Evolutionary conservation across 2,113 vertebrate species (phyloP).

Genomic region (Caracal caracal): DNA sequence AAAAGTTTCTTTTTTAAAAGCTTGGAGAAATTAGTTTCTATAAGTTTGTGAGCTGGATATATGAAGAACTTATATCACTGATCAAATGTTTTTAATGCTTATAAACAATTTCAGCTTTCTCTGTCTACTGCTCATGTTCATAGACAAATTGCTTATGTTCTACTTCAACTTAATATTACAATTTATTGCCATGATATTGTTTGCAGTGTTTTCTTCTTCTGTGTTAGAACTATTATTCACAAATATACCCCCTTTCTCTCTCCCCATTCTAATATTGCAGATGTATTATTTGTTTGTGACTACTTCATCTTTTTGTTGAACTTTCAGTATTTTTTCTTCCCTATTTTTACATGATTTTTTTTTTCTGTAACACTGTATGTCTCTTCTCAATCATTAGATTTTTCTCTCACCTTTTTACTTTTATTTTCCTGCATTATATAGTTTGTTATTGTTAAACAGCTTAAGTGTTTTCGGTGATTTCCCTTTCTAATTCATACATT

Average conservation of each 20-base stretch:
- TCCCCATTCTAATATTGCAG: background rate
- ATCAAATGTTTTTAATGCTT: background rate
- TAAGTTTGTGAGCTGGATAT: background rate
- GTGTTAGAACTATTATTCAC: background rate
- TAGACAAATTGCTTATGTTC: background rate
- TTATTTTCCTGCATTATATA: background rate
- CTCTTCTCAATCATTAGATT: background rate
- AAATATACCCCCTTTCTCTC: background rate
- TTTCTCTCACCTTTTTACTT: background rate
- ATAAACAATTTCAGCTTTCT: background rate
- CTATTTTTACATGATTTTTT: background rate
- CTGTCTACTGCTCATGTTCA: background rate
- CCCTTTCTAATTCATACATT: background rate
- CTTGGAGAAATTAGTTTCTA: background rate
- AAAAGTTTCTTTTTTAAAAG: background rate
- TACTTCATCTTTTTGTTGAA: background rate
- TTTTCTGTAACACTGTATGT: background rate
- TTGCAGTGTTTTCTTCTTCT: background rate
- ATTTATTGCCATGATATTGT: background rate
- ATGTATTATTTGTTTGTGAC: background rate
- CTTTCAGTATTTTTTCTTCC: background rate
- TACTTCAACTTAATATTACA: background rate
- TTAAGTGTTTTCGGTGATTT: background rate
- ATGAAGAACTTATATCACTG: background rate
- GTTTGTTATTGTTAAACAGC: background rate